These are phyloP conservation scores for Orchesella cincta DNA, from an alignment of 1,140 invertebrate species.

Conservation along the genomic window DNA sequence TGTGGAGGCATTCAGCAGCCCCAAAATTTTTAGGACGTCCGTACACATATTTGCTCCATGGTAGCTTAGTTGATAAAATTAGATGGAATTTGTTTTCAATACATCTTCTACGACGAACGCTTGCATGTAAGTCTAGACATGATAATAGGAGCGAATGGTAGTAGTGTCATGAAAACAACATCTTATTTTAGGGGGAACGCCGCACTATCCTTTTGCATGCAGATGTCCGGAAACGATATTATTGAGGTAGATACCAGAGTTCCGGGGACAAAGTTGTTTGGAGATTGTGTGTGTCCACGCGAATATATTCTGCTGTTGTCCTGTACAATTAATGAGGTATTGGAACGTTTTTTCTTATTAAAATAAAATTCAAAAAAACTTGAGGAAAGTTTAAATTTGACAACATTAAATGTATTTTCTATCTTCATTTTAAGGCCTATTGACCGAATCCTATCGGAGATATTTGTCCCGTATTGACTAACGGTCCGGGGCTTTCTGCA, in stretches of 20 bases:
- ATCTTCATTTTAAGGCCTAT: slow-evolving; percentile 23
- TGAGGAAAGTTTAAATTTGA: not conserved
- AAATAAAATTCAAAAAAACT: too few species aligned
- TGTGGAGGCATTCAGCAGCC: not conserved
- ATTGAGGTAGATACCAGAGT: slow-evolving; percentile 27
- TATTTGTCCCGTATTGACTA: slow-evolving; percentile 26
- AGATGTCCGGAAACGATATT: slow-evolving; percentile 22
- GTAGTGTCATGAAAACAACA: not conserved
- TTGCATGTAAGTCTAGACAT: not conserved
- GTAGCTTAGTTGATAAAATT: slow-evolving; percentile 23
- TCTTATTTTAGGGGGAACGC: not conserved
- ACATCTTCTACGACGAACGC: not conserved
- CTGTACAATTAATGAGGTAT: too few species aligned
- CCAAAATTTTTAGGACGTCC: not conserved
- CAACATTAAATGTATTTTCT: too few species aligned
- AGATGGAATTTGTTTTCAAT: not conserved
- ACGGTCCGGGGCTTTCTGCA: slow-evolving; percentile 18
- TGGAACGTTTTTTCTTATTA: too few species aligned
- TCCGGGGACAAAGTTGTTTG: slow-evolving; percentile 9
- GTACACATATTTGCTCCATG: slow-evolving; percentile 32
- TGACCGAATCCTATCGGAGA: not conserved
- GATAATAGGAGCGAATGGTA: not conserved
- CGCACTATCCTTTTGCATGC: slow-evolving; percentile 33
- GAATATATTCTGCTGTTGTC: slow-evolving; percentile 34
- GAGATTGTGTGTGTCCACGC: slow-evolving; percentile 30